Conservation (phyloP, 2,113 vertebrate genomes). For the Gadus chalcogrammus region DNA sequence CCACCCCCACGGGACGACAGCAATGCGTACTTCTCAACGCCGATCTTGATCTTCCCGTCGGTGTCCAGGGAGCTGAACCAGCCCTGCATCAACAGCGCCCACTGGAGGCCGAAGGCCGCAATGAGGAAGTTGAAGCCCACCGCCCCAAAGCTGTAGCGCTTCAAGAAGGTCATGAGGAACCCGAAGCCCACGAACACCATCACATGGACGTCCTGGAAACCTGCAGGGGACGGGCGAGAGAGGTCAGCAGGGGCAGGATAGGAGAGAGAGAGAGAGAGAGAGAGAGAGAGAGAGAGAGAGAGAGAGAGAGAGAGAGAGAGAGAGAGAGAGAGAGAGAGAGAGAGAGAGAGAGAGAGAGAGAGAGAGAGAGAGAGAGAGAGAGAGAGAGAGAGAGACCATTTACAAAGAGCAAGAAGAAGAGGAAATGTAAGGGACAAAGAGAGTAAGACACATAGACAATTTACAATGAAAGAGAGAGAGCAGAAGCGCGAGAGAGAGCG, state of each 20-base stretch:
- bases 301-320: not conserved
- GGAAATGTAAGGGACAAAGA: not conserved
- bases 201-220: constrained; percentile 96
- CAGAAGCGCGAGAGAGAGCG: not conserved
- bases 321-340: not conserved
- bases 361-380: not conserved
- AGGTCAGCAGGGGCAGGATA: not conserved
- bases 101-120: constrained; percentile 92
- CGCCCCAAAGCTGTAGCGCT: constrained; percentile 87
- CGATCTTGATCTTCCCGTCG: constrained; percentile 81
- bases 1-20: too few species aligned
- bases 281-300: not conserved
- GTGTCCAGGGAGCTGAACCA: constrained; percentile 82
- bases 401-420: too few species aligned
- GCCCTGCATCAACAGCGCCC: constrained; percentile 95
- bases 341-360: not conserved
- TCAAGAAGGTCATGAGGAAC: constrained; percentile 96
- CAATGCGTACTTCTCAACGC: constrained; percentile 80
- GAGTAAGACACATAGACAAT: not conserved
- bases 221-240: constrained; percentile 54
- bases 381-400: not conserved
- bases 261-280: too few species aligned
- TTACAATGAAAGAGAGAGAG: not conserved
- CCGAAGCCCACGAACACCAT: constrained; percentile 99
- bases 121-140: constrained; percentile 96